Evolutionary conservation across 1,140 invertebrate genomes (phyloP).

Genomic region (Oryctes rhinoceros): DNA sequence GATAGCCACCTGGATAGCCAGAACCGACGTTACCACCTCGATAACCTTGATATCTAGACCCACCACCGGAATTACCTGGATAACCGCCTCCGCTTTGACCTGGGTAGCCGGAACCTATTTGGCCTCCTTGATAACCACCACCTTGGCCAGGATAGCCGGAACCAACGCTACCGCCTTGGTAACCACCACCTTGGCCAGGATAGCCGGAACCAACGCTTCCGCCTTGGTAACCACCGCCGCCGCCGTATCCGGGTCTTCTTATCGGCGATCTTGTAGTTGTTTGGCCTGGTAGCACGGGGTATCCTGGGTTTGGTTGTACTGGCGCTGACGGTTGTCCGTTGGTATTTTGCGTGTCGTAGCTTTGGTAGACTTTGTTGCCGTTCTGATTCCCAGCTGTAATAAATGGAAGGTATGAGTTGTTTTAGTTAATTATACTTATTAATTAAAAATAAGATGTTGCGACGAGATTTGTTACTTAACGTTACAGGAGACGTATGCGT

Average conservation of each 20-base stretch:
- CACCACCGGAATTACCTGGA: conserved; percentile 15
- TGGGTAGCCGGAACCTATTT: conserved; percentile 24
- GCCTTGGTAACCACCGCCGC: conserved; percentile 37
- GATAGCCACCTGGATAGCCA: conserved; percentile 33
- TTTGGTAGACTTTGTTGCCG: not conserved
- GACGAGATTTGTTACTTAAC: too few relatives aligned
- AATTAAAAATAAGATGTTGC: too few relatives aligned
- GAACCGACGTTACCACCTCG: not conserved
- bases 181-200: conserved; percentile 24
- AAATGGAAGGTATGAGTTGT: not conserved
- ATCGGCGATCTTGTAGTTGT: conserved; percentile 26
- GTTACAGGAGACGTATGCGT: too few relatives aligned
- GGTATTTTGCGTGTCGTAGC: conserved; percentile 22
- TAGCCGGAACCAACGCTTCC: conserved; percentile 24
- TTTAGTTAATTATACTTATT: too few relatives aligned
- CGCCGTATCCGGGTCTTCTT: conserved; percentile 5
- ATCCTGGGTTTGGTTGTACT: conserved; percentile 1
- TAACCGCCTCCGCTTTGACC: conserved; percentile 25
- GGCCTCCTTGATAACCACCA: conserved; percentile 21
- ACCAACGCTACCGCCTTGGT: not conserved
- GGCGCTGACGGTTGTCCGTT: conserved; percentile 30
- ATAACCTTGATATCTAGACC: conserved; percentile 3
- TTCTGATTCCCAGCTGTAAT: conserved; percentile 32
- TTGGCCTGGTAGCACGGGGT: conserved; percentile 29
- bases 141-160: conserved; percentile 28